phyloP scores from a whole-genome alignment of 2,113 vertebrate genomes.

The Gorsachius goisagi region DNA sequence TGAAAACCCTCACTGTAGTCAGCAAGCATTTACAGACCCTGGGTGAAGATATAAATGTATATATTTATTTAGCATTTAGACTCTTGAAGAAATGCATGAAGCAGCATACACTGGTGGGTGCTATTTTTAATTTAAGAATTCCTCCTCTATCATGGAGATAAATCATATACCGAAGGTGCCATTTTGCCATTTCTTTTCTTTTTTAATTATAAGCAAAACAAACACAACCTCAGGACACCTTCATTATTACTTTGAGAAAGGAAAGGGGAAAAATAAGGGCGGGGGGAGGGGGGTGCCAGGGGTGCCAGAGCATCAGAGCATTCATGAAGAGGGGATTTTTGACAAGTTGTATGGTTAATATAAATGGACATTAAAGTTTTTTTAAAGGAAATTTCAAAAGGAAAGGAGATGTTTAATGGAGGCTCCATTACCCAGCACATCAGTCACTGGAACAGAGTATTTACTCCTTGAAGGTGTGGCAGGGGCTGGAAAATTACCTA shows the following conservation, averaged over 20 bases:
- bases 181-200: neutral
- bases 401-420: neutral
- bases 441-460: neutral
- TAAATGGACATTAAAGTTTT: neutral
- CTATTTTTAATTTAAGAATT: neutral
- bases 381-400: neutral
- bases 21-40: neutral
- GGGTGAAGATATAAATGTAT: neutral
- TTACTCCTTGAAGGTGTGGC: neutral
- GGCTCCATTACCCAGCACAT: neutral
- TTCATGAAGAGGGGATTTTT: neutral
- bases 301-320: too few species aligned
- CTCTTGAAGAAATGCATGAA: neutral
- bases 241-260: neutral
- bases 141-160: neutral
- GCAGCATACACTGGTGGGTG: neutral
- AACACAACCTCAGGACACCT: neutral
- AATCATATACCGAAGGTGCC: neutral
- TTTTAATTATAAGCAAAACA: neutral
- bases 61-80: neutral
- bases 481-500: neutral
- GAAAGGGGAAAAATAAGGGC: neutral
- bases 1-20: neutral
- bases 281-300: too few species aligned
- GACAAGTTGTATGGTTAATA: neutral